A percentile compares a stretch with the other conserved stretches of the same genome.
Conservation (phyloP, 2,888 invertebrate genomes). For the Dicranocentrus wangi region DNA sequence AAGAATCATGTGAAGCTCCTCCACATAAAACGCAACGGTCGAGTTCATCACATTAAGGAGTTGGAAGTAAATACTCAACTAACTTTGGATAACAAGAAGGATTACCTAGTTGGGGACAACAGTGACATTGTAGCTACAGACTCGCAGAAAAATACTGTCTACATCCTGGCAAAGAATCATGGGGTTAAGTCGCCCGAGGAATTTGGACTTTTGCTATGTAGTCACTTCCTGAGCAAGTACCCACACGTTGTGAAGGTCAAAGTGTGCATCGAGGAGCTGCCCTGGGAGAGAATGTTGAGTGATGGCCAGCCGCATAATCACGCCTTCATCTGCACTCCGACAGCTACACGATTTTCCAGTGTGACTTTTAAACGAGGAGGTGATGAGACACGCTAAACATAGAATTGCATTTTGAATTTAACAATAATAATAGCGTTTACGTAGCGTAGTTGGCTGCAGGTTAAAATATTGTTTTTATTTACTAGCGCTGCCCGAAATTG, state of each 20-base stretch:
- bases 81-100: constrained; percentile 81
- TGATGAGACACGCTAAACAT: constrained; percentile 75
- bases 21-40: constrained; percentile 80
- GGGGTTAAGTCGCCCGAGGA: constrained; percentile 86
- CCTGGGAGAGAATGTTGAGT: constrained; percentile 82
- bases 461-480: constrained; percentile 7
- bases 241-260: constrained; percentile 82
- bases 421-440: too few species aligned
- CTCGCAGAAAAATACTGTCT: constrained; percentile 89
- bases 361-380: constrained; percentile 82
- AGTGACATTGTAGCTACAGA: constrained; percentile 83
- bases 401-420: too few species aligned
- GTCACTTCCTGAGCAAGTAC: constrained; percentile 85
- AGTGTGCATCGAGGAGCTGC: constrained; percentile 83
- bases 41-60: constrained; percentile 83
- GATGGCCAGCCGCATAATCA: constrained; percentile 81
- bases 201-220: constrained; percentile 83
- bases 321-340: constrained; percentile 84
- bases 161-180: constrained; percentile 84
- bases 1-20: constrained; percentile 85
- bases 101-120: constrained; percentile 85
- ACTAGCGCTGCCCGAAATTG: constrained; percentile 79
- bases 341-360: constrained; percentile 81
- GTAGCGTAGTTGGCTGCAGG: too few species aligned
- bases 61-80: constrained; percentile 84